A percentile compares a stretch with the other conserved stretches of the same genome.
These are phyloP conservation scores for Heloderma charlesbogerti DNA, from an alignment of 2,113 vertebrate species.

Conservation along the genomic window DNA sequence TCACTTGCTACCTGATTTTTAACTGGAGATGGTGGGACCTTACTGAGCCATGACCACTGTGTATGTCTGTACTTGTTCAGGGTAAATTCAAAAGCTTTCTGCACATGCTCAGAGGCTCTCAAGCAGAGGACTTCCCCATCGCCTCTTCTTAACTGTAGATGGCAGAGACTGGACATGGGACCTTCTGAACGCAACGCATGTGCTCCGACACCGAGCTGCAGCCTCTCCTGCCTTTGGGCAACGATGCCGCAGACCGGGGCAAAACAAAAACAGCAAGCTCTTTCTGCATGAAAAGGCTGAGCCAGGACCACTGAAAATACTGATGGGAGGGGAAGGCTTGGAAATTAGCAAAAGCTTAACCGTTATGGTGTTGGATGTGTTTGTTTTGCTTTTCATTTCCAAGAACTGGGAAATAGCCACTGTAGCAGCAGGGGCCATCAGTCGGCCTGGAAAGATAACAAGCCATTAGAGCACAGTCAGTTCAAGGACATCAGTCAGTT, in stretches of 20 bases:
- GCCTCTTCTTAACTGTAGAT: not conserved
- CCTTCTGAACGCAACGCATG: not conserved
- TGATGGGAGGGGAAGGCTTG: not conserved
- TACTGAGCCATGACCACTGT: not conserved
- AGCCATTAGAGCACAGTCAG: conserved; percentile 59
- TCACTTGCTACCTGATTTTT: not conserved
- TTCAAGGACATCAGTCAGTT: conserved; percentile 42
- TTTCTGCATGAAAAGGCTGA: not conserved
- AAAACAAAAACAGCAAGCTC: not conserved
- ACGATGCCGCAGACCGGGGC: not conserved
- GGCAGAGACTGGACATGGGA: no score
- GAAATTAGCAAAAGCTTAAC: not conserved
- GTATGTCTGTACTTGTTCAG: not conserved
- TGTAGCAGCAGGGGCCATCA: not conserved
- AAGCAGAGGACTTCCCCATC: not conserved
- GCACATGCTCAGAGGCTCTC: not conserved
- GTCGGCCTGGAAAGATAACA: conserved; percentile 41
- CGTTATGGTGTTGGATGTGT: not conserved
- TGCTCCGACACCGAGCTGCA: not conserved
- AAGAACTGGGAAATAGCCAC: conserved; percentile 45
- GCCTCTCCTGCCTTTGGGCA: not conserved
- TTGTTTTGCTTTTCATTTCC: not conserved
- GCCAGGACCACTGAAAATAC: not conserved
- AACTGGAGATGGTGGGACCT: not conserved
- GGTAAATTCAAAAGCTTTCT: not conserved